phyloP scores from a whole-genome alignment of 1,140 invertebrate genomes.

The Ylistrum balloti region DNA sequence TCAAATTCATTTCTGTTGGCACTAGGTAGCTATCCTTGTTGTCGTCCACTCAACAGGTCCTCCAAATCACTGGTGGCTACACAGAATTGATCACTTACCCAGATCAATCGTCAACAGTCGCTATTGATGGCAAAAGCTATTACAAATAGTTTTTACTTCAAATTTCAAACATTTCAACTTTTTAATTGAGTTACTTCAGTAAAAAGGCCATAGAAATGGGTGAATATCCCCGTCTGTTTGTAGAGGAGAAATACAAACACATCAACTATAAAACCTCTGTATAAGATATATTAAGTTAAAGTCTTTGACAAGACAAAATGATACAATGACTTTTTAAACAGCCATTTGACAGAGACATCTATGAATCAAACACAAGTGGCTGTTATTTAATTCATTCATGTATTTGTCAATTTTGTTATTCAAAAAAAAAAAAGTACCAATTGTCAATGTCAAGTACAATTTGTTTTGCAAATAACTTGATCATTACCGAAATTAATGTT shows the following conservation, averaged over 20 bases:
- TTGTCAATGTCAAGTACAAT: background rate
- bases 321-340: slow-evolving; percentile 16
- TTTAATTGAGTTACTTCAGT: slow-evolving; percentile 12
- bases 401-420: background rate
- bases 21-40: background rate
- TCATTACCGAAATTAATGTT: background rate
- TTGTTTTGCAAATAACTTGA: background rate
- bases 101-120: background rate
- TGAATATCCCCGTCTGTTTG: background rate
- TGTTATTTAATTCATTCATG: background rate
- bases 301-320: background rate
- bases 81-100: background rate
- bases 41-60: background rate
- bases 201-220: background rate
- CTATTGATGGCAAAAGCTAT: background rate
- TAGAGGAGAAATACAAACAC: background rate
- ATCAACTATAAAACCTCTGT: too few relatives aligned
- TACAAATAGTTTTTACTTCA: slow-evolving; percentile 27
- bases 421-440: background rate
- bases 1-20: slow-evolving; percentile 20
- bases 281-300: background rate
- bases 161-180: slow-evolving; percentile 22
- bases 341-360: background rate
- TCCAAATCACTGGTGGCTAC: background rate
- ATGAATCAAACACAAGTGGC: background rate